These are phyloP conservation scores for Pseudopleuronectes americanus DNA, from an alignment of 2,797 vertebrate species.

Conservation along the genomic window DNA sequence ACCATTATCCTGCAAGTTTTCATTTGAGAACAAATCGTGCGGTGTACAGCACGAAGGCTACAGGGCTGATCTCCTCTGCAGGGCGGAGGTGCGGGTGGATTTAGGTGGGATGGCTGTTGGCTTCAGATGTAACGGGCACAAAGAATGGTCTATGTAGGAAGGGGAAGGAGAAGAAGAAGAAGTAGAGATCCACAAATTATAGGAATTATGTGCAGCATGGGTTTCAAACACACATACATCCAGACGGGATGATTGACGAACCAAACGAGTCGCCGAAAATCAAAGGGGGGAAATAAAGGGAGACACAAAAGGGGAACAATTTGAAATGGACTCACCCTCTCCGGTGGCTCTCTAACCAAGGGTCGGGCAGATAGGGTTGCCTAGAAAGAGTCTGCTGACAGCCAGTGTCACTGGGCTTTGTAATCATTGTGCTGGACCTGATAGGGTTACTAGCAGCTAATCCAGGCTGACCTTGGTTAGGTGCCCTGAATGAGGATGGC, in stretches of 20 bases:
- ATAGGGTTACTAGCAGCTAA: conserved; percentile 89
- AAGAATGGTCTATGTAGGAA: conserved; percentile 70
- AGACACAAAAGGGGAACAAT: conserved; percentile 81
- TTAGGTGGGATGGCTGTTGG: conserved; percentile 59
- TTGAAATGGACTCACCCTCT: conserved; percentile 84
- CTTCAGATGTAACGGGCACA: conserved; percentile 75
- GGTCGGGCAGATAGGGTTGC: conserved; percentile 86
- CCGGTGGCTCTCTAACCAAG: conserved; percentile 81
- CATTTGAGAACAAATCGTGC: conserved; percentile 32
- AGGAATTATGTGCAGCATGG: conserved; percentile 80
- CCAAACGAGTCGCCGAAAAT: conserved; percentile 83
- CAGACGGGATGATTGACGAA: conserved; percentile 83
- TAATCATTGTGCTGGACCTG: conserved; percentile 86
- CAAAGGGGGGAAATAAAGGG: conserved; percentile 83
- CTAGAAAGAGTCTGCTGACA: conserved; percentile 87
- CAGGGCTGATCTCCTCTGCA: conserved; percentile 61
- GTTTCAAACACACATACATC: conserved; percentile 78
- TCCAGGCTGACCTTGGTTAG: conserved; percentile 87
- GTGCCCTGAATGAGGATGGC: conserved; percentile 84
- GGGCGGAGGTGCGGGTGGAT: conserved; percentile 48
- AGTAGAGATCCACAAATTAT: conserved; percentile 80
- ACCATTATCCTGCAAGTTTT: conserved; percentile 30
- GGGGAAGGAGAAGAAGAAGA: conserved; percentile 46
- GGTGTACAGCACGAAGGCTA: conserved; percentile 37
- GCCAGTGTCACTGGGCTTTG: conserved; percentile 88